Evolutionary conservation across 1,140 invertebrate genomes (phyloP).

Genomic region (Stenopsyche tienmushanensis): DNA sequence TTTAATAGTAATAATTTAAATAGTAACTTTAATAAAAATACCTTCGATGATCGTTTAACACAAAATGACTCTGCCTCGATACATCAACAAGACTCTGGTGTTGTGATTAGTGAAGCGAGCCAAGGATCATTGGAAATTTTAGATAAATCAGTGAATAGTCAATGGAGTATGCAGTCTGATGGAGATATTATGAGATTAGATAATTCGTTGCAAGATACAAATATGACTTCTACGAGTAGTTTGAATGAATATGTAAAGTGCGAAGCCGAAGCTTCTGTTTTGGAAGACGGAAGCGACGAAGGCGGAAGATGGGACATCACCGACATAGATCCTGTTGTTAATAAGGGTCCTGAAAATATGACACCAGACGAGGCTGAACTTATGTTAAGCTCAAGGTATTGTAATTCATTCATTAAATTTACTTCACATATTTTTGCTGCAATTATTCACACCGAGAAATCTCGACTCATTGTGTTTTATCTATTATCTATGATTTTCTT

Average conservation of each 20-base stretch:
- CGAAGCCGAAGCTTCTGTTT: constrained; percentile 44
- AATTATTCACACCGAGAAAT: no score
- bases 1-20: constrained; percentile 40
- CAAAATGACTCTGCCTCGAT: constrained; percentile 52
- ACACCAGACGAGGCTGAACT: constrained; percentile 83
- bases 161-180: constrained; percentile 55
- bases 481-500: no score
- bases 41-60: constrained; percentile 39
- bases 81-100: constrained; percentile 54
- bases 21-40: constrained; percentile 32
- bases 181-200: constrained; percentile 38
- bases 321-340: constrained; percentile 33
- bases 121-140: constrained; percentile 56
- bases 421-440: constrained; percentile 5
- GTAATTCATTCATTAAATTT: constrained; percentile 3
- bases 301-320: constrained; percentile 43
- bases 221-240: constrained; percentile 32
- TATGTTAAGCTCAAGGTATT: constrained; percentile 75
- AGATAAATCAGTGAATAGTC: constrained; percentile 57
- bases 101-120: constrained; percentile 55
- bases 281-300: constrained; percentile 36
- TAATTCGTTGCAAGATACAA: constrained; percentile 32
- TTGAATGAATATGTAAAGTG: constrained; percentile 40
- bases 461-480: no score
- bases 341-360: constrained; percentile 66